A percentile compares a stretch with the other conserved stretches of the same genome.
Conservation (phyloP, 2,797 vertebrate genomes). For the Helicolenus hilgendorfi region DNA sequence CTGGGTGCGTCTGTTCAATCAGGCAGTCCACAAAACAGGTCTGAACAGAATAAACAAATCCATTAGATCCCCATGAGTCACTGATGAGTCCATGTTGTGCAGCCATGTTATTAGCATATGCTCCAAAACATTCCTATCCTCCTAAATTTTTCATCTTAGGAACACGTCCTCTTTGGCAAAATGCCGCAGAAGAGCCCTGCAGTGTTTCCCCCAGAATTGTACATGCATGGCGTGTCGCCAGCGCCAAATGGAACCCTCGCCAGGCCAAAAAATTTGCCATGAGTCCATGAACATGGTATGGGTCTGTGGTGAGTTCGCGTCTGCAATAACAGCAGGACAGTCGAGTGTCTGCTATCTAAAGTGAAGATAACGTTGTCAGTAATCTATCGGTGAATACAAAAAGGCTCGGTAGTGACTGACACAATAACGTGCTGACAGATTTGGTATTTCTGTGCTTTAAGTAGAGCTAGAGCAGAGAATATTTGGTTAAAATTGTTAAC, state of each 20-base stretch:
- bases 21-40: slow-evolving; percentile 99
- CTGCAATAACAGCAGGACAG: too few relatives aligned
- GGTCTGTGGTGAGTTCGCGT: not conserved
- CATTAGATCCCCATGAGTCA: not conserved
- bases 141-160: not conserved
- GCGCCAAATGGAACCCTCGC: not conserved
- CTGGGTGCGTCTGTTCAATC: slow-evolving; percentile 98
- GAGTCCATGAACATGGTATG: too few relatives aligned
- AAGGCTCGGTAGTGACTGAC: not conserved
- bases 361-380: not conserved
- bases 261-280: not conserved
- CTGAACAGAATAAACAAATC: slow-evolving; percentile 83
- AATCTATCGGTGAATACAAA: not conserved
- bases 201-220: not conserved
- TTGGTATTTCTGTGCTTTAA: not conserved
- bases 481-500: not conserved
- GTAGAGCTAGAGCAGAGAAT: not conserved
- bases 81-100: not conserved
- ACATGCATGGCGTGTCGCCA: not conserved
- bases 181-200: not conserved
- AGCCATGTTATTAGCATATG: not conserved
- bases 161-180: slow-evolving; percentile 8
- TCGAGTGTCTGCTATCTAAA: not conserved
- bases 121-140: not conserved
- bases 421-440: not conserved